Percentiles rank a stretch among this genome's conserved stretches.
Conservation (phyloP, 53 echinoderm and acorn worm genomes). For the Mesocentrotus franciscanus region DNA sequence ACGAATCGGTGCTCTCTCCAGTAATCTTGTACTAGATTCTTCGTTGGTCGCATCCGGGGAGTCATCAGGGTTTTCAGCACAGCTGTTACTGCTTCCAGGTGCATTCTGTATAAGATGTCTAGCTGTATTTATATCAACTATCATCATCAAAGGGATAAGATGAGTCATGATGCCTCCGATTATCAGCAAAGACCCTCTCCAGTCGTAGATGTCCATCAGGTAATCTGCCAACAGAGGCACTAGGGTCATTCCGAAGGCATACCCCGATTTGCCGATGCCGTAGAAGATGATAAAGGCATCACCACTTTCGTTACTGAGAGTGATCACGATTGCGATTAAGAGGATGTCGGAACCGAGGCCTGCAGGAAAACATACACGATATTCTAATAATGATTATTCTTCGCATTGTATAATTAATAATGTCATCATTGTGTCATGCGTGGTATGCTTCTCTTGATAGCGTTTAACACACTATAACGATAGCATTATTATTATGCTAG, state of each 20-base stretch:
- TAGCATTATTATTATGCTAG: no score
- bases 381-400: no score
- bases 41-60: not conserved
- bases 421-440: no score
- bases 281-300: not conserved
- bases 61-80: no score
- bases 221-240: slow-evolving; percentile 23
- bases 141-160: slow-evolving; percentile 31
- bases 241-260: slow-evolving; percentile 41
- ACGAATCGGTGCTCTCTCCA: not conserved
- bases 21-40: not conserved
- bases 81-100: not conserved
- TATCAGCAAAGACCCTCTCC: slow-evolving; percentile 52
- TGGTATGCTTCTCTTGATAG: no score
- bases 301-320: not conserved
- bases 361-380: not conserved
- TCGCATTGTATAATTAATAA: no score
- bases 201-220: slow-evolving; percentile 33
- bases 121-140: not conserved
- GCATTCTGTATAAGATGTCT: not conserved
- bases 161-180: slow-evolving; percentile 50
- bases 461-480: no score
- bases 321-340: not conserved
- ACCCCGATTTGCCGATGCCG: slow-evolving; percentile 39
- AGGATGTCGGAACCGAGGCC: slow-evolving; percentile 24